Evolutionary conservation across 2,113 vertebrate genomes (phyloP).

Genomic region (Halcyon senegalensis): DNA sequence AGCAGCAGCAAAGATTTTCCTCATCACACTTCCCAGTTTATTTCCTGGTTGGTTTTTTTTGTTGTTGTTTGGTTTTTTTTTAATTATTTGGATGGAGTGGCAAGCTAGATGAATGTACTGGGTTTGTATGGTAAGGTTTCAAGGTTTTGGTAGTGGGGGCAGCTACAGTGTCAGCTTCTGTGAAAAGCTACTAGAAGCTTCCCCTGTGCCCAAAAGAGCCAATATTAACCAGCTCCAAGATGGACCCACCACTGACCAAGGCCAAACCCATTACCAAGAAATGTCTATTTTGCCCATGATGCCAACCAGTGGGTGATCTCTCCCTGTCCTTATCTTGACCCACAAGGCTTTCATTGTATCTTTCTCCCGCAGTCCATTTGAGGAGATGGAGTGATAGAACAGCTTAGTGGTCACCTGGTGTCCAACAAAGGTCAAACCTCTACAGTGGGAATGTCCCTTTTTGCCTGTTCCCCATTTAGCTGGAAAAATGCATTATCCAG

Average conservation of each 20-base stretch:
- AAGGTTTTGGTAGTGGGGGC: background rate
- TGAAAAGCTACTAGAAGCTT: background rate
- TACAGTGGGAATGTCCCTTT: background rate
- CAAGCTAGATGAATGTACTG: background rate
- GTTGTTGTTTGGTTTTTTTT: background rate
- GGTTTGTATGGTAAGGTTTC: background rate
- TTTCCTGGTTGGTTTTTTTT: background rate
- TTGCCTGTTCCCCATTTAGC: background rate
- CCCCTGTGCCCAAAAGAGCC: fast-evolving
- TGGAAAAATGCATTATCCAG: background rate
- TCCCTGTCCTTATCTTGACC: background rate
- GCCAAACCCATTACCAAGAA: background rate
- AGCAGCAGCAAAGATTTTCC: background rate
- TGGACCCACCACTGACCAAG: fast-evolving
- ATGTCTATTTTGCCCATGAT: background rate
- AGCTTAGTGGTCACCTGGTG: fast-evolving
- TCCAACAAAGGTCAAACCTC: background rate
- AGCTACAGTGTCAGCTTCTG: background rate
- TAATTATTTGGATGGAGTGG: background rate
- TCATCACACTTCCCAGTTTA: background rate
- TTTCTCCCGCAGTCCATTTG: background rate
- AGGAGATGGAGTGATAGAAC: background rate
- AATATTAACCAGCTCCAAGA: background rate
- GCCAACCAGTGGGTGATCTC: background rate
- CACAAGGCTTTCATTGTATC: fast-evolving